Conservation (phyloP, 2,888 invertebrate genomes). For the Phorcus lineatus region DNA sequence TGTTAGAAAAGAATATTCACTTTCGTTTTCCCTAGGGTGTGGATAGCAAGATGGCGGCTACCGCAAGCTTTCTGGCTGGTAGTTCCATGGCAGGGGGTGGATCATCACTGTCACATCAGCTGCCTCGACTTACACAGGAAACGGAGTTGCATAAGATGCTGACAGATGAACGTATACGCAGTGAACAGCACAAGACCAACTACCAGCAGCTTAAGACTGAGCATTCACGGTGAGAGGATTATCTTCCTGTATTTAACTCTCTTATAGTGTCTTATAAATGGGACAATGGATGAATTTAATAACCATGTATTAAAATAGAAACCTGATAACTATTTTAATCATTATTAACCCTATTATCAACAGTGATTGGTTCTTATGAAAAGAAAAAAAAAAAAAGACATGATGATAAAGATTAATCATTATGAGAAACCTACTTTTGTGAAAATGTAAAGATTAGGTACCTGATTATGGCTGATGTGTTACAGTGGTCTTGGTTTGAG, state of each 20-base stretch:
- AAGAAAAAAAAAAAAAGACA: too few species aligned
- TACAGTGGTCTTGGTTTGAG: too few species aligned
- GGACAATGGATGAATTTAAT: neutral
- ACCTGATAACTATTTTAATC: neutral
- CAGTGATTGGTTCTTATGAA: too few species aligned
- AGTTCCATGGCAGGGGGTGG: slow-evolving; percentile 38
- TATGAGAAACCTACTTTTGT: too few species aligned
- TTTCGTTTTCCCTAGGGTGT: neutral
- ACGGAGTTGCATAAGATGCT: slow-evolving; percentile 74
- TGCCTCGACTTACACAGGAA: slow-evolving; percentile 67
- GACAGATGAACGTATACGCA: slow-evolving; percentile 73
- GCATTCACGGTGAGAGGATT: slow-evolving; percentile 67
- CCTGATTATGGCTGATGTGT: too few species aligned
- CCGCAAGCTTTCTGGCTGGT: slow-evolving; percentile 27
- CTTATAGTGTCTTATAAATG: neutral
- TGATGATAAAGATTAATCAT: too few species aligned
- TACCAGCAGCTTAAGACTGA: slow-evolving; percentile 74
- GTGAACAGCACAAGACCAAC: slow-evolving; percentile 73
- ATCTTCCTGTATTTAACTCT: neutral
- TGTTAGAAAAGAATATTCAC: too few species aligned
- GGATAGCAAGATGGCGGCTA: slow-evolving; percentile 2
- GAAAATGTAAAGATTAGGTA: too few species aligned
- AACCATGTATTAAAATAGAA: neutral
- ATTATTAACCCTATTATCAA: too few species aligned
- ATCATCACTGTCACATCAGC: slow-evolving; percentile 47